Evolutionary conservation across 2,113 vertebrate genomes (phyloP).

Genomic region (Electrona antarctica): DNA sequence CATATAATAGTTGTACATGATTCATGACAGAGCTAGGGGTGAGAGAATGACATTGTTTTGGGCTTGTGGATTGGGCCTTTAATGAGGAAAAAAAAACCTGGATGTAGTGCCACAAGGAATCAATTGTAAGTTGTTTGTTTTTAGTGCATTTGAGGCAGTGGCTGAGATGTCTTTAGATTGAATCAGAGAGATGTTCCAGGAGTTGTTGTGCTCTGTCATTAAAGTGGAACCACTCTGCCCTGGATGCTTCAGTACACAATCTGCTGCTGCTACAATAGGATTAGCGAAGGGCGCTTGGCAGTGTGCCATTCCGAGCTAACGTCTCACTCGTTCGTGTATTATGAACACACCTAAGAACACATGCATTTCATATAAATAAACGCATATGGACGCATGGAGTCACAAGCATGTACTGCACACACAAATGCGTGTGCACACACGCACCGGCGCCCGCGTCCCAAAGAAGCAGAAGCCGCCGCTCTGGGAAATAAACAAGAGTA

Average conservation of each 20-base stretch:
- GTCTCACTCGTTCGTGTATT: constrained; percentile 4
- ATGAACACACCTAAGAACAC: neutral
- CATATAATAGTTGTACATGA: no score
- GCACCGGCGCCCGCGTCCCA: neutral
- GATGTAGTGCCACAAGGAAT: constrained; percentile 2
- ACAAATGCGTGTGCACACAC: neutral
- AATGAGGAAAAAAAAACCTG: no score
- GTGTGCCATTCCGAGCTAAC: neutral
- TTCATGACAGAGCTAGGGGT: no score
- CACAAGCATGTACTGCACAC: neutral
- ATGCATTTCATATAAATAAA: neutral
- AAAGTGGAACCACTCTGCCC: neutral
- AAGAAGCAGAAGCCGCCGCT: neutral
- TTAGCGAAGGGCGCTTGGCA: constrained; percentile 32
- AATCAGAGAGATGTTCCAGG: constrained; percentile 29
- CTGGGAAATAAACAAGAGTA: constrained; percentile 15
- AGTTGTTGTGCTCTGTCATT: constrained; percentile 44
- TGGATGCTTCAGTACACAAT: constrained; percentile 36
- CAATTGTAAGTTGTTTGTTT: neutral
- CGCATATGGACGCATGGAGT: neutral
- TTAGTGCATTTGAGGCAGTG: neutral
- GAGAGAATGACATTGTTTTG: no score
- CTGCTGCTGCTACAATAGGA: constrained; percentile 44
- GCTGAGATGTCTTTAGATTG: neutral
- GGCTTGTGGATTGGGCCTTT: no score